Conservation (phyloP, 2,113 vertebrate species). For the Galemys pyrenaicus region DNA sequence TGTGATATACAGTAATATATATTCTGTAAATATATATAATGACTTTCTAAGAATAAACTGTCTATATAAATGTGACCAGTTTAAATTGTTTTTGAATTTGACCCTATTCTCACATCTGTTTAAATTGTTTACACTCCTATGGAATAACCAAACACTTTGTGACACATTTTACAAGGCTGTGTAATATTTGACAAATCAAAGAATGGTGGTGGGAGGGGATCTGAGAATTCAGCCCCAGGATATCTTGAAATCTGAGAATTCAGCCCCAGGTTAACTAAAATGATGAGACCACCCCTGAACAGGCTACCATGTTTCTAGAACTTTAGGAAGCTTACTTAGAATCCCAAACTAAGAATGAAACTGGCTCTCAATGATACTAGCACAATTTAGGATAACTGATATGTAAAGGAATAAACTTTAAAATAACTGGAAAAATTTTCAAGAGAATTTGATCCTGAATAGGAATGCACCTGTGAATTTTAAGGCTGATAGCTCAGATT, state of each 20-base stretch:
- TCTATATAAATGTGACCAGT: neutral
- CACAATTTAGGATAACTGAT: neutral
- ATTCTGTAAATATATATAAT: neutral
- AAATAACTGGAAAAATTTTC: neutral
- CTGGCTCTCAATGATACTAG: neutral
- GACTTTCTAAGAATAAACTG: neutral
- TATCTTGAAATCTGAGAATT: neutral
- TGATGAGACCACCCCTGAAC: neutral
- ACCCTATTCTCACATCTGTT: neutral
- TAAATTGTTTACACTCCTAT: neutral
- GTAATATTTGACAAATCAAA: neutral
- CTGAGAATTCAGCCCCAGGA: neutral
- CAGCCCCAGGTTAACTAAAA: neutral
- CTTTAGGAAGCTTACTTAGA: slow-evolving; percentile 19
- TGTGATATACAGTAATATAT: too few species aligned
- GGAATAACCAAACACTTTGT: neutral
- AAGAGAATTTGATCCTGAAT: neutral
- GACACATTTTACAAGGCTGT: neutral
- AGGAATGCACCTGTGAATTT: neutral
- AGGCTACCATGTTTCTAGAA: neutral
- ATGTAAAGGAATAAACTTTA: neutral
- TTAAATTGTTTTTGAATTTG: slow-evolving; percentile 3
- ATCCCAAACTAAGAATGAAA: slow-evolving; percentile 19
- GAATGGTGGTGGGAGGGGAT: neutral
- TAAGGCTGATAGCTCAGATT: neutral